Conservation (phyloP, 2,113 vertebrate genomes). For the Anoplopoma fimbria region DNA sequence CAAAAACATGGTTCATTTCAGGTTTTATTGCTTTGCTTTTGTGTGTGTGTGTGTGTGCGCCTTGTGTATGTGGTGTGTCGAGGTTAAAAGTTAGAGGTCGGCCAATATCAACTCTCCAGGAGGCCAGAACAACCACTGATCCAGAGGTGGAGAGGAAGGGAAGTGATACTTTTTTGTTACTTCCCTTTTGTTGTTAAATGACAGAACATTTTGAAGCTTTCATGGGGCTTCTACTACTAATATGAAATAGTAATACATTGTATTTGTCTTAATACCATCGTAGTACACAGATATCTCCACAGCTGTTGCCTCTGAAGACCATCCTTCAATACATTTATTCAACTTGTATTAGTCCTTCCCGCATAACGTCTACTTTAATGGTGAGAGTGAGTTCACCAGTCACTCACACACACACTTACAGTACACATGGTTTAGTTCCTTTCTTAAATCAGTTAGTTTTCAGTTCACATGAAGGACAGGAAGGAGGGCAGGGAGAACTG, state of each 20-base stretch:
- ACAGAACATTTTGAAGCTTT: conserved; percentile 30
- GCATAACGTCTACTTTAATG: background rate
- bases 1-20: background rate
- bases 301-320: background rate
- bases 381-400: background rate
- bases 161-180: conserved; percentile 17
- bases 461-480: conserved; percentile 45
- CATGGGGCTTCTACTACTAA: background rate
- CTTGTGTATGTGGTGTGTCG: conserved; percentile 10
- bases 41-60: background rate
- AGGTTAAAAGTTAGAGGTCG: conserved; percentile 56
- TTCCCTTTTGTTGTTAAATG: conserved; percentile 21
- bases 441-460: conserved; percentile 36
- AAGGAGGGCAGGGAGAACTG: conserved; percentile 7
- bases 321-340: background rate
- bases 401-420: background rate
- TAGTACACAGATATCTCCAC: background rate
- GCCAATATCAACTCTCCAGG: conserved; percentile 56
- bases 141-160: conserved; percentile 26
- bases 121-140: conserved; percentile 29
- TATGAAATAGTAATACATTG: conserved; percentile 8
- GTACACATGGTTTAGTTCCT: background rate
- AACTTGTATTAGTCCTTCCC: conserved; percentile 6
- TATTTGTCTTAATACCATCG: background rate
- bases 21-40: background rate